Evolutionary conservation across 2,888 invertebrate genomes (phyloP).

Genomic region (Calephelis perditalis): DNA sequence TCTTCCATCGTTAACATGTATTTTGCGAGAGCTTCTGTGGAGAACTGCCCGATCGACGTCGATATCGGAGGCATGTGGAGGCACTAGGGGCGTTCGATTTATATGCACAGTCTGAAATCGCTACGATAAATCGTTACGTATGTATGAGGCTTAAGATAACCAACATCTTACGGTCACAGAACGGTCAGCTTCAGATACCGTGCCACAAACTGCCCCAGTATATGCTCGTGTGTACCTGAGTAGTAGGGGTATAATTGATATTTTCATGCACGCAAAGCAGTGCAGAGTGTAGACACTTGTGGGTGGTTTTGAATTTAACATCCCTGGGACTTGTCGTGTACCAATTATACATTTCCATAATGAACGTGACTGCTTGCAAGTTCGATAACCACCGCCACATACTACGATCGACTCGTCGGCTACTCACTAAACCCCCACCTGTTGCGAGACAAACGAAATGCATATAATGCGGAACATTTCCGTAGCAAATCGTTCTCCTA

Average conservation of each 20-base stretch:
- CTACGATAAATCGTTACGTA: too few species aligned
- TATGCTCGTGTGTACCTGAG: not conserved
- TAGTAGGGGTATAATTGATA: conserved; percentile 3
- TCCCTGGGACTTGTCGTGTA: not conserved
- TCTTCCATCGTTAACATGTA: too few species aligned
- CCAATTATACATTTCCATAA: conserved; percentile 1
- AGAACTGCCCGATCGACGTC: too few species aligned
- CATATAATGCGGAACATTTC: not conserved
- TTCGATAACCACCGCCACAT: not conserved
- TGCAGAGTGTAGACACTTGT: not conserved
- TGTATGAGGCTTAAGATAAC: not conserved
- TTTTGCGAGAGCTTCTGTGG: too few species aligned
- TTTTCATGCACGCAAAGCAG: conserved; percentile 4
- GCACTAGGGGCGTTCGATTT: too few species aligned
- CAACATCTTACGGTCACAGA: conserved; percentile 10
- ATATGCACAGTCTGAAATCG: too few species aligned
- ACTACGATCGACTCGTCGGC: not conserved
- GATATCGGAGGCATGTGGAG: too few species aligned
- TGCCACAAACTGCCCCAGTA: conserved; percentile 2
- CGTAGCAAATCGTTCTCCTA: not conserved
- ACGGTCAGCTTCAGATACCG: conserved; percentile 7
- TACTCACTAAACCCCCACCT: not conserved
- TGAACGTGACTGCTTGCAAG: conserved; percentile 5
- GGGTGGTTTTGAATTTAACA: not conserved
- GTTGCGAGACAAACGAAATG: not conserved